phyloP scores from a whole-genome alignment of 1,140 invertebrate genomes.

The Parasteatoda tepidariorum region DNA sequence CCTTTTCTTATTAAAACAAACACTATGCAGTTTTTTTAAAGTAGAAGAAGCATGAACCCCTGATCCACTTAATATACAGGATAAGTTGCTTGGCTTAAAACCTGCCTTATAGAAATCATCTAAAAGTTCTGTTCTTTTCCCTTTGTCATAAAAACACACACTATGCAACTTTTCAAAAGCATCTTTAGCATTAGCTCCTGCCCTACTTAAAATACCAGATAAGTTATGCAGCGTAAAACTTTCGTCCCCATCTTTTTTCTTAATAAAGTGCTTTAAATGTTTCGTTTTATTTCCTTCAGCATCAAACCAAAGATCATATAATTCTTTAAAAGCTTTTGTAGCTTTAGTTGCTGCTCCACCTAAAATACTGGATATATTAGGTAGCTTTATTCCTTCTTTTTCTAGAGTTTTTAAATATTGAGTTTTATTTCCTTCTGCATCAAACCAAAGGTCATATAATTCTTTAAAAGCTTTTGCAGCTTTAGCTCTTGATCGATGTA shows the following conservation, averaged over 20 bases:
- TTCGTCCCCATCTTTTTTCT: conserved; percentile 22
- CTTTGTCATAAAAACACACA: conserved; percentile 24
- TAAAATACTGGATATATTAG: conserved; percentile 20
- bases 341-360: conserved; percentile 8
- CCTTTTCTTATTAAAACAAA: conserved; percentile 11
- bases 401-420: conserved; percentile 6
- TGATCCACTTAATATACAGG: background rate
- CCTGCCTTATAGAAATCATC: background rate
- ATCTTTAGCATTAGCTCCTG: conserved; percentile 29
- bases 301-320: conserved; percentile 17
- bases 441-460: conserved; percentile 23
- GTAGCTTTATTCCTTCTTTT: conserved; percentile 5
- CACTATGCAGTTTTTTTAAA: conserved; percentile 4
- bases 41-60: conserved; percentile 8
- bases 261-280: conserved; percentile 16
- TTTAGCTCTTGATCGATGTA: conserved; percentile 7
- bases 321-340: conserved; percentile 28
- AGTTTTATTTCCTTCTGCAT: conserved; percentile 15
- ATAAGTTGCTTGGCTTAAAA: conserved; percentile 7
- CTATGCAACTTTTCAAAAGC: conserved; percentile 36
- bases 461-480: conserved; percentile 20
- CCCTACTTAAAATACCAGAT: conserved; percentile 18
- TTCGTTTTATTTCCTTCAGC: conserved; percentile 10
- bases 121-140: conserved; percentile 33
- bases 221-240: conserved; percentile 21